These are phyloP conservation scores for Pharmacophagus antenor DNA, from an alignment of 2,888 invertebrate genomes.

Conservation along the genomic window DNA sequence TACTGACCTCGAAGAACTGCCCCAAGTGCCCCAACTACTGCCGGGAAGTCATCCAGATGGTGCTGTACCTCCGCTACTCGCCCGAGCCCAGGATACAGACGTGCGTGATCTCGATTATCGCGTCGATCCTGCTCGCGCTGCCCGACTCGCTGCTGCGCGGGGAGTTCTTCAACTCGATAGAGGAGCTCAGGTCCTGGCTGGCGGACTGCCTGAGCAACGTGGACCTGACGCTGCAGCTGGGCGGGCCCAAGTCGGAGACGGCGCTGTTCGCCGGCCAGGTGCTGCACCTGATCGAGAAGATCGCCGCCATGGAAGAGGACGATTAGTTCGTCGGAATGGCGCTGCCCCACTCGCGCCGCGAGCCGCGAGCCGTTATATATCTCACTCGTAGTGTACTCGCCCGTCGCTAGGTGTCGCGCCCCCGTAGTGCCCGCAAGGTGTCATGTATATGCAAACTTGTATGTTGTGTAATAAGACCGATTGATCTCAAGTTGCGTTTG, in stretches of 20 bases:
- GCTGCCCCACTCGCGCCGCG: neutral
- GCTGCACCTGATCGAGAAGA: constrained; percentile 77
- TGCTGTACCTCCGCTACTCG: constrained; percentile 84
- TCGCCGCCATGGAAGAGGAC: constrained; percentile 47
- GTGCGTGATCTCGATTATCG: constrained; percentile 84
- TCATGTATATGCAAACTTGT: neutral
- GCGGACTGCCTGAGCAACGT: constrained; percentile 76
- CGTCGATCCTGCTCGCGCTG: constrained; percentile 82
- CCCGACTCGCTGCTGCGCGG: constrained; percentile 79
- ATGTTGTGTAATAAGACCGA: neutral
- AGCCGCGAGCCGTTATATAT: neutral
- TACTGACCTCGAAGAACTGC: constrained; percentile 86
- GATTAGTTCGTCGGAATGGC: constrained; percentile 3
- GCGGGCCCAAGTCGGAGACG: constrained; percentile 84
- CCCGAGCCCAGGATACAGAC: constrained; percentile 84
- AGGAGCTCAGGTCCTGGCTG: constrained; percentile 86
- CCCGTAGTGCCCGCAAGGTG: neutral
- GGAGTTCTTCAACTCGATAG: constrained; percentile 82
- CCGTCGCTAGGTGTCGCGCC: constrained; percentile 1
- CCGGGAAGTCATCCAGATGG: constrained; percentile 85
- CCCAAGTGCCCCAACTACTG: constrained; percentile 83
- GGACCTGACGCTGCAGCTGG: constrained; percentile 67
- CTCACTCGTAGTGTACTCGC: neutral
- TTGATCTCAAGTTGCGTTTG: neutral
- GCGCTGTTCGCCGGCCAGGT: constrained; percentile 83